Base-by-base conservation (phyloP, 2,888 invertebrate genomes). In the Diarsia dahlii region DNA sequence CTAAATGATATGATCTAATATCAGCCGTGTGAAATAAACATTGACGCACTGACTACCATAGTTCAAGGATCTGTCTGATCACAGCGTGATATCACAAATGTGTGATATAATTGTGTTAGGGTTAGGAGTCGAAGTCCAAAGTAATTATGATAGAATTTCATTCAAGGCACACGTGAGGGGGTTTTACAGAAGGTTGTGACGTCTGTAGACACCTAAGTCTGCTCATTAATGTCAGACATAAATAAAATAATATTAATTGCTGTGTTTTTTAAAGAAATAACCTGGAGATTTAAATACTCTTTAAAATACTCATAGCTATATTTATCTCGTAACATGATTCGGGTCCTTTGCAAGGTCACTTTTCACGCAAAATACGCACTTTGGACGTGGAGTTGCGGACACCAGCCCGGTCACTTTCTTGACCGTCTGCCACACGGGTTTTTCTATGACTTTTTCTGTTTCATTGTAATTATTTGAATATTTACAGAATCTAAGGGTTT, bases 101-200 rank as follows among this genome's bases (percentile, higher is more conserved):
- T 60, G 48, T 56, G 65, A 52, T 69, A 62, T 69, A 72, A 82
- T 75, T 62, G 72, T 68, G 54, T 60, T 13, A 28, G 63, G 45
- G 28, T 70, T n/a, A 64, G 45, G 69, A 75, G 54, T 34, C 71
- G 34, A 84, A 84, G 84, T 84, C 81, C 70, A 20, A 45, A 71
- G 70, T n/a, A 75, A 71, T 84, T 68, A 84, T 76, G 12, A 64
- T 81, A 28, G 46, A 74, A 69, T 68, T 66, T 68, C 70, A 66
- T 69, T 58, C 20, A 65, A 58, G 10, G 13, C 18, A 18, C 63
- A 75, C 84, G 84, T 81, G 84, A 60, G 48, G 2, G 23, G 81
- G 60, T 83, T 74, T 84, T 84, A 54, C 28, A 63, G 48, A 28
- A 50, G 13, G 20, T 74, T n/a, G 13, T 74, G 75, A 60, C 70